A percentile compares a stretch with the other conserved stretches of the same genome.
Conservation (phyloP, 2,797 vertebrate species). For the Salarias fasciatus region DNA sequence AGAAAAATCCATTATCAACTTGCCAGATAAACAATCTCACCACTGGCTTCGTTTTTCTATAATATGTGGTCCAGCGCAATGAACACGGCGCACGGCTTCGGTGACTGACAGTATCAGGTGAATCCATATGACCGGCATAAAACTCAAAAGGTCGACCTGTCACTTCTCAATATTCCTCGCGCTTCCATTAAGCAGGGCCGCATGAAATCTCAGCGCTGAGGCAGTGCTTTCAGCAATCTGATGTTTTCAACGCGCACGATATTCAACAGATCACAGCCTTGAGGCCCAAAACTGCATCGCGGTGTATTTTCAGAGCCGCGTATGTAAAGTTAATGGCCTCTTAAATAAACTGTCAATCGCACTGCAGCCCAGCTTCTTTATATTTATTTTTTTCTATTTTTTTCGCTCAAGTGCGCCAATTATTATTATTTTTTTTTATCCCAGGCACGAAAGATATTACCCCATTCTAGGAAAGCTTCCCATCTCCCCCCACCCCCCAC, state of each 20-base stretch:
- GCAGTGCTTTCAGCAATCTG: constrained; percentile 40
- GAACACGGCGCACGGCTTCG: constrained; percentile 13
- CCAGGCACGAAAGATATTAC: constrained; percentile 59
- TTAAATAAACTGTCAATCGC: constrained; percentile 87
- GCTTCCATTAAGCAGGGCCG: constrained; percentile 35
- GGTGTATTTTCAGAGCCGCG: constrained; percentile 69
- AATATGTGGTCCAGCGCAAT: constrained; percentile 7
- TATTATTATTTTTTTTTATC: constrained; percentile 58
- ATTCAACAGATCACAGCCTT: constrained; percentile 35
- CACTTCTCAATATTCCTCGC: constrained; percentile 33
- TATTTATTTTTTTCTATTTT: constrained; percentile 41
- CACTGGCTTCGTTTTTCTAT: neutral
- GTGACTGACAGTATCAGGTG: constrained; percentile 19
- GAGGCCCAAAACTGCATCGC: constrained; percentile 52
- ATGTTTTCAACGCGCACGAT: constrained; percentile 34
- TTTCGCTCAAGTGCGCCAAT: constrained; percentile 57
- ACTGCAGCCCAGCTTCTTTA: constrained; percentile 56
- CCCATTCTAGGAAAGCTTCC: constrained; percentile 33
- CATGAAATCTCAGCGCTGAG: constrained; percentile 15
- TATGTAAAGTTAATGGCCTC: constrained; percentile 87
- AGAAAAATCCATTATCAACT: no score
- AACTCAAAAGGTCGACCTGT: constrained; percentile 69
- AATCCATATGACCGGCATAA: constrained; percentile 20
- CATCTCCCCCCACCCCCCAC: constrained; percentile 15
- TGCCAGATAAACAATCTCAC: no score